Evolutionary conservation across 2,888 invertebrate genomes (phyloP).

Genomic region (Xylota sylvarum): DNA sequence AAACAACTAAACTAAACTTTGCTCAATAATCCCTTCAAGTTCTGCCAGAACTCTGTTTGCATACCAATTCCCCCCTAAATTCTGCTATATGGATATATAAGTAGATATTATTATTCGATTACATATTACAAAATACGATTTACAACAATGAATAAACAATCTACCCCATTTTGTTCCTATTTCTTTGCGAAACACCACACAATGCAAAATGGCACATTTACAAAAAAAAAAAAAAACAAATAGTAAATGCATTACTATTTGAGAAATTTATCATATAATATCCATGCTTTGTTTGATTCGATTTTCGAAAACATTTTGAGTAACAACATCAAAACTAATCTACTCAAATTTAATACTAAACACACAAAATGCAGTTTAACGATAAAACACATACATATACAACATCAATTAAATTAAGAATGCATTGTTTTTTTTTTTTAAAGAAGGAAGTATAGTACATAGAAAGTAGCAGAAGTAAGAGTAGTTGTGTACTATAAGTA

Average conservation of each 20-base stretch:
- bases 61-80: background rate
- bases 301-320: background rate
- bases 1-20: too few species aligned
- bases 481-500: conserved; percentile 27
- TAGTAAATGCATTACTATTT: conserved; percentile 13
- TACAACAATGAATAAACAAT: background rate
- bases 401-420: conserved; percentile 52
- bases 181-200: conserved; percentile 46
- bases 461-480: conserved; percentile 26
- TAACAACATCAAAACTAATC: conserved; percentile 15
- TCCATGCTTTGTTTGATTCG: background rate
- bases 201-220: conserved; percentile 23
- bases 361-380: conserved; percentile 13
- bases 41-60: too few species aligned
- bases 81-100: background rate
- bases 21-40: too few species aligned
- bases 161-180: background rate
- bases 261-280: background rate
- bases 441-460: conserved; percentile 4
- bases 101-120: background rate
- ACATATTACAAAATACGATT: background rate
- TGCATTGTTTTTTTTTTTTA: conserved; percentile 12
- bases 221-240: background rate
- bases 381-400: conserved; percentile 30
- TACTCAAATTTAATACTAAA: conserved; percentile 20